Conservation (phyloP, 2,797 vertebrate species). For the Chiropotes sagulatus region DNA sequence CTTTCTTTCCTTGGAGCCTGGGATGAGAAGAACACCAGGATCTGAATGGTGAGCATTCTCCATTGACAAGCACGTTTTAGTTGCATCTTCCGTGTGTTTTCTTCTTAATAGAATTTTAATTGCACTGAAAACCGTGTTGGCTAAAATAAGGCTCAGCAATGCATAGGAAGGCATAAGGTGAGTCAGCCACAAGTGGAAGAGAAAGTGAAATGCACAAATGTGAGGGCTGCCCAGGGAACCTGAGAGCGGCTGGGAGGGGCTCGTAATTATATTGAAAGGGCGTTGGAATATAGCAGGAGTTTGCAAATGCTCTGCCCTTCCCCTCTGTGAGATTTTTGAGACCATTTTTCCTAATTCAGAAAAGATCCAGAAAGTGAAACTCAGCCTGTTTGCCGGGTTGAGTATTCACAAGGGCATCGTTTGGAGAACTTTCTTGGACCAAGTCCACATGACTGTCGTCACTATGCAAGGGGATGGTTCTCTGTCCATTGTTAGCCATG, state of each 20-base stretch:
- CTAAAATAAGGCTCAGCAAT: background rate
- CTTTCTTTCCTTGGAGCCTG: background rate
- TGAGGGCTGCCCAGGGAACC: background rate
- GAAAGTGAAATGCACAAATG: background rate
- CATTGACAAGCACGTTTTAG: background rate
- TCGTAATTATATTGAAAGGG: background rate
- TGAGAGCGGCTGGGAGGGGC: background rate
- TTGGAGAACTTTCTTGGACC: background rate
- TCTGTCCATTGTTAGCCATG: background rate
- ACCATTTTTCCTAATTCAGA: background rate
- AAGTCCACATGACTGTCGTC: background rate
- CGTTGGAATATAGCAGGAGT: background rate
- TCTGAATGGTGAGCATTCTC: background rate
- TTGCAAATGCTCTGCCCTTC: background rate
- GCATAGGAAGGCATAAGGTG: background rate
- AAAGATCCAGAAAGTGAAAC: background rate
- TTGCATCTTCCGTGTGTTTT: background rate
- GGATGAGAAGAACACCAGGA: background rate
- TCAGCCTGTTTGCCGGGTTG: background rate
- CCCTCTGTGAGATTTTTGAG: background rate
- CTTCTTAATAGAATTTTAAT: constrained; percentile 31
- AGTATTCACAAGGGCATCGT: background rate
- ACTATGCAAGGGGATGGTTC: background rate
- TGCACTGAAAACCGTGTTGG: background rate
- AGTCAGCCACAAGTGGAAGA: background rate